These are phyloP conservation scores for Holothuria scabra DNA, from an alignment of 53 echinoderm and acorn worm genomes.

Conservation along the genomic window DNA sequence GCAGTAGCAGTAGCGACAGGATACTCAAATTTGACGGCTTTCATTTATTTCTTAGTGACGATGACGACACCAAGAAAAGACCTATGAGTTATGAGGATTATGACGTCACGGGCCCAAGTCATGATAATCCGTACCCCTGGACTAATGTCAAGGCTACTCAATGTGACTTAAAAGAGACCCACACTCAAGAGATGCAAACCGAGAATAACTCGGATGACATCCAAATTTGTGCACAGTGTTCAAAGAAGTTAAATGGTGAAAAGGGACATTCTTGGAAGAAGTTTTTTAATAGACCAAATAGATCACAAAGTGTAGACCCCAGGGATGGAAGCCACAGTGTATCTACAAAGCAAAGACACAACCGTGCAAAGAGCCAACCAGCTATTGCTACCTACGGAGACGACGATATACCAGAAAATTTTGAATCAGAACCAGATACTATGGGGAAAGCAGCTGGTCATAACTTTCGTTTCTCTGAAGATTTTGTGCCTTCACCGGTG, in stretches of 20 bases:
- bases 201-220: neutral
- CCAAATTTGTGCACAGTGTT: slow-evolving; percentile 10
- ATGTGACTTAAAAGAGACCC: slow-evolving; percentile 16
- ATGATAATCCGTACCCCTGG: slow-evolving; percentile 45
- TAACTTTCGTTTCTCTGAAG: neutral
- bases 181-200: slow-evolving; percentile 1
- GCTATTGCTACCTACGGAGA: slow-evolving; percentile 2
- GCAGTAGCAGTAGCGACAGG: slow-evolving; percentile 15
- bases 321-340: neutral
- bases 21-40: slow-evolving; percentile 43
- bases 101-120: slow-evolving; percentile 48
- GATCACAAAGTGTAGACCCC: slow-evolving; percentile 25
- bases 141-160: slow-evolving; percentile 40
- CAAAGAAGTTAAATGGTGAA: slow-evolving; percentile 18
- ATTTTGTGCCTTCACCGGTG: slow-evolving; percentile 40
- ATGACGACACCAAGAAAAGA: slow-evolving; percentile 21
- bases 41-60: slow-evolving; percentile 37
- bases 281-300: neutral
- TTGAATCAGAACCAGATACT: neutral
- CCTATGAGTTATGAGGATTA: slow-evolving; percentile 42
- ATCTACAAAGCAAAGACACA: neutral
- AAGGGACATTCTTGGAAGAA: slow-evolving; percentile 14
- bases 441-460: neutral
- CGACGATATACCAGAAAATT: slow-evolving; percentile 21
- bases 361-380: slow-evolving; percentile 11